A percentile compares a stretch with the other conserved stretches of the same genome.
These are phyloP conservation scores for Xestoiulus laeticollis DNA, from an alignment of 2,888 invertebrate genomes.

Conservation along the genomic window DNA sequence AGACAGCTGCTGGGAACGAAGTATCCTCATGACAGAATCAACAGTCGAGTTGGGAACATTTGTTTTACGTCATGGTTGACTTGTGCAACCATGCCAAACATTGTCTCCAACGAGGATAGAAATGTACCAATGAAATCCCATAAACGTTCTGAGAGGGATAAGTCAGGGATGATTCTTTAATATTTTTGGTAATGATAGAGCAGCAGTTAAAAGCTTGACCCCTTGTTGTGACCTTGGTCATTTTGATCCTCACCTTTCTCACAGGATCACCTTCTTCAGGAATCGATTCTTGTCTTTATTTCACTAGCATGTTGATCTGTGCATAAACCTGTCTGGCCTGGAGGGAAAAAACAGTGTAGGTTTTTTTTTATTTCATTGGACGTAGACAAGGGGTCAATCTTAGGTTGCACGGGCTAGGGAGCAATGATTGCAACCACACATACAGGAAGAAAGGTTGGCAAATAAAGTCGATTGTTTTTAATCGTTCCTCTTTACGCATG, in stretches of 20 bases:
- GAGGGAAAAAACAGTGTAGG: neutral
- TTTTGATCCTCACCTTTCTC: neutral
- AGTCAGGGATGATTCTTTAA: neutral
- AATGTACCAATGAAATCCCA: neutral
- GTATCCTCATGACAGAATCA: neutral
- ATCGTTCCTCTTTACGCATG: neutral
- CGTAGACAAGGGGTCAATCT: neutral
- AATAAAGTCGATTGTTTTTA: neutral
- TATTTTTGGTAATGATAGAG: neutral
- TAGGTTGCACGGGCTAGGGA: neutral
- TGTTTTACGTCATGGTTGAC: neutral
- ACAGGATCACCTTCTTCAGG: neutral
- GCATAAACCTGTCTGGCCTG: conserved; percentile 24
- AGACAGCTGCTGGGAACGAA: neutral
- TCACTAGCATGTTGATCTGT: neutral
- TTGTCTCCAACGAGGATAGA: neutral
- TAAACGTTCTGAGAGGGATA: too few relatives aligned
- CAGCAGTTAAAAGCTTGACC: neutral
- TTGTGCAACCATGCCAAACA: neutral
- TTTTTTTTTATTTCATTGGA: neutral
- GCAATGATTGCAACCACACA: neutral
- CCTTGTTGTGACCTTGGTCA: neutral
- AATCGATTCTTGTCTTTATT: neutral
- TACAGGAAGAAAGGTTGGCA: neutral
- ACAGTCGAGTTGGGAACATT: neutral